Percentiles rank a stretch among this genome's conserved stretches.
Evolutionary conservation across 2,797 vertebrate genomes (phyloP).

Genomic region (Semotilus atromaculatus): DNA sequence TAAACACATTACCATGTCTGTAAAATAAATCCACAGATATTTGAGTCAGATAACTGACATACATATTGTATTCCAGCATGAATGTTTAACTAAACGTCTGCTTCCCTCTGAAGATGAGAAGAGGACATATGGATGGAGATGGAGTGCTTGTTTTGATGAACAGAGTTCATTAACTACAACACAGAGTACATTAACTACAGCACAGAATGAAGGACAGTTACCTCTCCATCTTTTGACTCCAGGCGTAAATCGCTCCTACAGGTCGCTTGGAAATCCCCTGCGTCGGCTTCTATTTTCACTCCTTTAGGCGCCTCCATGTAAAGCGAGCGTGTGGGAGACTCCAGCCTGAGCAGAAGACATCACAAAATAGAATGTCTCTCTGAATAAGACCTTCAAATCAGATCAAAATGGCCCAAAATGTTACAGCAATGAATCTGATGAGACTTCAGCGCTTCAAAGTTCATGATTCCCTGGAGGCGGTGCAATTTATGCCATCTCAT

Average conservation of each 20-base stretch:
- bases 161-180: slow-evolving; percentile 34
- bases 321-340: slow-evolving; percentile 93
- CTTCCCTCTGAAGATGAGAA: slow-evolving; percentile 24
- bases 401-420: neutral
- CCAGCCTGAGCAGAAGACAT: slow-evolving; percentile 79
- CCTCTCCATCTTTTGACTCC: slow-evolving; percentile 99
- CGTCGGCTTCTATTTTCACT: slow-evolving; percentile 94
- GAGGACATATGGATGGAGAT: slow-evolving; percentile 32
- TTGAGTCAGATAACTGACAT: slow-evolving; percentile 39
- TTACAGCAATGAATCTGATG: slow-evolving; percentile 20
- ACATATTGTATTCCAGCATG: slow-evolving; percentile 27
- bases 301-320: slow-evolving; percentile 97
- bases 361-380: neutral
- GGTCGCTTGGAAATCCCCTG: slow-evolving; percentile 92
- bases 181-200: slow-evolving; percentile 32
- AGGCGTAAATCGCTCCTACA: slow-evolving; percentile 94
- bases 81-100: slow-evolving; percentile 34
- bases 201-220: slow-evolving; percentile 62
- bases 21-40: slow-evolving; percentile 37
- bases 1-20: slow-evolving; percentile 15
- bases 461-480: slow-evolving; percentile 37
- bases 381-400: slow-evolving; percentile 11
- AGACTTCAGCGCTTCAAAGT: slow-evolving; percentile 39
- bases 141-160: slow-evolving; percentile 33
- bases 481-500: slow-evolving; percentile 10